Evolutionary conservation across 2,797 vertebrate genomes (phyloP).

Genomic region (Typhlichthys subterraneus): DNA sequence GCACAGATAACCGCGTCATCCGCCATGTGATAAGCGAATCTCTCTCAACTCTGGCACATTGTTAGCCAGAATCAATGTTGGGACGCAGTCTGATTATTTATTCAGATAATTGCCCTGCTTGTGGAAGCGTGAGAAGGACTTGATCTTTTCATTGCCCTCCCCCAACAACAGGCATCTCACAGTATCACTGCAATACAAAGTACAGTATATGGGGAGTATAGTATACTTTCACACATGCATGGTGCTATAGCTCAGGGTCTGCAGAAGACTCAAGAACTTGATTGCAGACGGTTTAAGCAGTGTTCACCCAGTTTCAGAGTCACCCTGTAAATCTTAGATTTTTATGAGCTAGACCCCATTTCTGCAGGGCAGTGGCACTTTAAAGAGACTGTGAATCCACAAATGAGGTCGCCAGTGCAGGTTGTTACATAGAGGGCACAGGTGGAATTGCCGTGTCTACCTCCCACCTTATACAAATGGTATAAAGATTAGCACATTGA

Average conservation of each 20-base stretch:
- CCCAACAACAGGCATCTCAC: conserved; percentile 58
- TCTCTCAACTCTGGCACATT: conserved; percentile 59
- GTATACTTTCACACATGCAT: background rate
- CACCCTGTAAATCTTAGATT: conserved; percentile 43
- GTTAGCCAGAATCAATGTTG: conserved; percentile 70
- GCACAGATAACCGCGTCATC: conserved; percentile 66
- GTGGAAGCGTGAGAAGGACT: conserved; percentile 51
- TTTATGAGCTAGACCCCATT: conserved; percentile 49
- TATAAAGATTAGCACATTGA: conserved; percentile 38
- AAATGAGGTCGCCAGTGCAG: conserved; percentile 56
- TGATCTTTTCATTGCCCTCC: conserved; percentile 14
- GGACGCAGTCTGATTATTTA: conserved; percentile 72
- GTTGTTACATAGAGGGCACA: conserved; percentile 36
- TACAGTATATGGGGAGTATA: too few relatives aligned
- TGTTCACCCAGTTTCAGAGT: conserved; percentile 33
- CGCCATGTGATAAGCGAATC: conserved; percentile 72
- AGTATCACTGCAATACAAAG: too few relatives aligned
- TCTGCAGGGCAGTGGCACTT: conserved; percentile 41
- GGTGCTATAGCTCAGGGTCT: conserved; percentile 21
- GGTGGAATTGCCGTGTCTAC: conserved; percentile 35
- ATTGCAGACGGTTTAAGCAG: conserved; percentile 19
- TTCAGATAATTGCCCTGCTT: conserved; percentile 66
- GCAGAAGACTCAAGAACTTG: conserved; percentile 6
- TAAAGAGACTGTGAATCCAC: conserved; percentile 50
- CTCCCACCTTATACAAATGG: conserved; percentile 38